A percentile compares a stretch with the other conserved stretches of the same genome.
Evolutionary conservation across 2,888 invertebrate genomes (phyloP).

Genomic region (Meteorus cinctellus): DNA sequence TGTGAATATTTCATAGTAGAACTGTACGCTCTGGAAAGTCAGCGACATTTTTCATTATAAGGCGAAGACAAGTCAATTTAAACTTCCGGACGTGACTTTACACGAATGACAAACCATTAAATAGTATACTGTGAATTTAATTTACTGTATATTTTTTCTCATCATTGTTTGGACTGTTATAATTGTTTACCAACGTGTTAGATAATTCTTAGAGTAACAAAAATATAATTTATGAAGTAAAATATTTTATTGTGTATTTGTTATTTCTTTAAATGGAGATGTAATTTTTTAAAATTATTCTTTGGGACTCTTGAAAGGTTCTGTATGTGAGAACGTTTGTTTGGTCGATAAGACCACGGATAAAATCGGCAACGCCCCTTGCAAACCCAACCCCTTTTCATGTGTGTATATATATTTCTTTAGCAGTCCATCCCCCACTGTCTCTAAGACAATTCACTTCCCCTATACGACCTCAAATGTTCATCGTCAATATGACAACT

Average conservation of each 20-base stretch:
- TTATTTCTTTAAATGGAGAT: background rate
- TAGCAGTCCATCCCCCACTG: background rate
- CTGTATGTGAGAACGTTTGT: constrained; percentile 55
- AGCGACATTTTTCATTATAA: constrained; percentile 37
- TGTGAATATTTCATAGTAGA: constrained; percentile 34
- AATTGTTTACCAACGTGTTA: background rate
- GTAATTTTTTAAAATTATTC: constrained; percentile 6
- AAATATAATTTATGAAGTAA: background rate
- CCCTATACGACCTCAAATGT: background rate
- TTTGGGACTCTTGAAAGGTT: constrained; percentile 23
- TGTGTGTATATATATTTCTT: background rate
- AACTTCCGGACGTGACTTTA: constrained; percentile 34
- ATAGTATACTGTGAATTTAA: too few relatives aligned
- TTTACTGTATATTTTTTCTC: background rate
- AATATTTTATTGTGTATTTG: background rate
- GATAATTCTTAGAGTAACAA: background rate
- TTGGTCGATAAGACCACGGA: constrained; percentile 67
- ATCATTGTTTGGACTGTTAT: background rate
- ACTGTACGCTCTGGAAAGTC: constrained; percentile 46
- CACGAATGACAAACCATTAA: background rate
- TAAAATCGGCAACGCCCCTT: constrained; percentile 65
- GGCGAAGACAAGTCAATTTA: constrained; percentile 41
- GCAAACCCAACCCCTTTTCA: constrained; percentile 33
- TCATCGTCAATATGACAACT: background rate
- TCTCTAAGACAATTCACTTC: background rate